Percentiles rank a stretch among this genome's conserved stretches.
These are phyloP conservation scores for Hozukius guyotensis DNA, from an alignment of 2,797 vertebrate species.

Conservation along the genomic window DNA sequence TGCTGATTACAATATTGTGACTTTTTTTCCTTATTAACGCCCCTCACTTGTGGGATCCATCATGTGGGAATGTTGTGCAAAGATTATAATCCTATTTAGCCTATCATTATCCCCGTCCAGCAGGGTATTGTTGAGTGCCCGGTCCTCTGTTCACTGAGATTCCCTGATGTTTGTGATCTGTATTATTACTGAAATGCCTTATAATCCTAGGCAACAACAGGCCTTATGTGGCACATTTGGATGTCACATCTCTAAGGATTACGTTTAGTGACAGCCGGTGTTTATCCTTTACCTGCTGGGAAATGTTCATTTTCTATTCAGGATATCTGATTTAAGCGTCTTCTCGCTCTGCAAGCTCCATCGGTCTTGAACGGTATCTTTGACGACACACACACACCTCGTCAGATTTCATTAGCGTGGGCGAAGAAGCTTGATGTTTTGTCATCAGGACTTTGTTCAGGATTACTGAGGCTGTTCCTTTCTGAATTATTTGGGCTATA, in stretches of 20 bases:
- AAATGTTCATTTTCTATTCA: slow-evolving; percentile 26
- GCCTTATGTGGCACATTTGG: not conserved
- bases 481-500: slow-evolving; percentile 30
- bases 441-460: slow-evolving; percentile 28
- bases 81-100: slow-evolving; percentile 57
- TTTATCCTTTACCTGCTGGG: slow-evolving; percentile 29
- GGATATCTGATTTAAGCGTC: slow-evolving; percentile 27
- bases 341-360: slow-evolving; percentile 18
- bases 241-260: not conserved
- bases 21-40: slow-evolving; percentile 37
- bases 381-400: slow-evolving; percentile 20
- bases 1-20: slow-evolving; percentile 30
- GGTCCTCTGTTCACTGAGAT: slow-evolving; percentile 8
- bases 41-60: slow-evolving; percentile 34
- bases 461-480: slow-evolving; percentile 26
- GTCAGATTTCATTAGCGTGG: slow-evolving; percentile 52
- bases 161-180: slow-evolving; percentile 12
- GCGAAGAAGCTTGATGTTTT: slow-evolving; percentile 43
- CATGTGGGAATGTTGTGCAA: slow-evolving; percentile 37
- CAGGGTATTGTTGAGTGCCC: slow-evolving; percentile 3
- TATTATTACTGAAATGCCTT: slow-evolving; percentile 2
- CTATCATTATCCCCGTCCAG: slow-evolving; percentile 30
- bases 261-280: not conserved
- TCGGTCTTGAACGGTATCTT: slow-evolving; percentile 40
- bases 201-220: slow-evolving; percentile 13